These are phyloP conservation scores for Corythornis cristatus DNA, from an alignment of 2,113 vertebrate genomes.

Conservation along the genomic window DNA sequence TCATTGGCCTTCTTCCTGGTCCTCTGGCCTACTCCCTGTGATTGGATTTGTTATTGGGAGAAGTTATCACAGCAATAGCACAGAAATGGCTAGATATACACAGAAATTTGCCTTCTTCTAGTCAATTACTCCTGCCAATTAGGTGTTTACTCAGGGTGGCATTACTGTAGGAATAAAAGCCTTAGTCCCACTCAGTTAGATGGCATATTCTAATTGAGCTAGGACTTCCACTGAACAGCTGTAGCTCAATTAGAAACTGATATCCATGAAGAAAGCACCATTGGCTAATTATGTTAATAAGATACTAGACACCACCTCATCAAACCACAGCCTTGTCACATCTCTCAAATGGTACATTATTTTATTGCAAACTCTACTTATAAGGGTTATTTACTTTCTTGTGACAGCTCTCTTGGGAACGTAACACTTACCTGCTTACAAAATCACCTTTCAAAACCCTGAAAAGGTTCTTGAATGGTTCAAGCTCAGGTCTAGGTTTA, in stretches of 20 bases:
- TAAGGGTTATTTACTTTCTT: not conserved
- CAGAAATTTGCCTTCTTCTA: not conserved
- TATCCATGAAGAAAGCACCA: constrained; percentile 26
- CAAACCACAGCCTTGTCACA: not conserved
- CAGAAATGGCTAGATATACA: not conserved
- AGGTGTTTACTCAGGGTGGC: not conserved
- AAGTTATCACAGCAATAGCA: not conserved
- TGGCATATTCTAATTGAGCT: not conserved
- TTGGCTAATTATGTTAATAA: constrained; percentile 59
- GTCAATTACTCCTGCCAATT: constrained; percentile 24
- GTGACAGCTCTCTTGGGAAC: not conserved
- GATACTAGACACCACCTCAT: constrained; percentile 11
- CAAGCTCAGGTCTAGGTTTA: not conserved
- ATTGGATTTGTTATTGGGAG: not conserved
- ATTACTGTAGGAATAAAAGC: constrained; percentile 25
- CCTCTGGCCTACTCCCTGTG: not conserved
- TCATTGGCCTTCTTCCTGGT: not conserved
- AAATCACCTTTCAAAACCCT: not conserved
- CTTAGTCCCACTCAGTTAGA: constrained; percentile 4
- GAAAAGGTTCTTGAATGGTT: not conserved
- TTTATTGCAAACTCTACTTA: not conserved
- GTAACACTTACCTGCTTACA: not conserved
- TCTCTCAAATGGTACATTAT: not conserved
- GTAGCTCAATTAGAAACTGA: constrained; percentile 54
- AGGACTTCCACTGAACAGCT: constrained; percentile 33